Percentiles rank a stretch among this genome's conserved stretches.
Evolutionary conservation across 1,140 invertebrate genomes (phyloP).

Genomic region (Aphaenogaster floridana): DNA sequence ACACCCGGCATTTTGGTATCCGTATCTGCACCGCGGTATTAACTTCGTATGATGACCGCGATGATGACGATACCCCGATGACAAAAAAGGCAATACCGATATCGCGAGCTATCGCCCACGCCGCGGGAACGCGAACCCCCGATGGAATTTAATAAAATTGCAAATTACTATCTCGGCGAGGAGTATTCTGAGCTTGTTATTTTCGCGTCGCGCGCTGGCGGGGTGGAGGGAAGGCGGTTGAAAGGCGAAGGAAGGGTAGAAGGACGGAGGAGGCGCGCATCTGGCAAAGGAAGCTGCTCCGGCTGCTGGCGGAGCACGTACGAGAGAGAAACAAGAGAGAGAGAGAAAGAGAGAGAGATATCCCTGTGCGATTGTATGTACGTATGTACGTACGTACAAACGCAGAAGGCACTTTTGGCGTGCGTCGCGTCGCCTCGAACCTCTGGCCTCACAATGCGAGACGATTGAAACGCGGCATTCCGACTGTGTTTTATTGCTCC

Average conservation of each 20-base stretch:
- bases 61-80: neutral
- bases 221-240: neutral
- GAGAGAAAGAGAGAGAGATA: neutral
- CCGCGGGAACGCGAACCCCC: neutral
- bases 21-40: neutral
- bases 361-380: neutral
- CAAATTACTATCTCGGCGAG: slow-evolving; percentile 51
- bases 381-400: slow-evolving; percentile 15
- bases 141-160: slow-evolving; percentile 58
- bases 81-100: slow-evolving; percentile 7
- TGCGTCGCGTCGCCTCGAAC: slow-evolving; percentile 57
- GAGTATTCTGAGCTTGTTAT: slow-evolving; percentile 50
- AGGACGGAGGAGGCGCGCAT: slow-evolving; percentile 27
- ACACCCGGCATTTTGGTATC: neutral
- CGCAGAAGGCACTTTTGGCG: slow-evolving; percentile 49
- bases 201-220: slow-evolving; percentile 11
- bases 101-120: slow-evolving; percentile 5
- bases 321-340: neutral
- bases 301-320: slow-evolving; percentile 1
- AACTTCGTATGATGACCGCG: neutral
- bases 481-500: slow-evolving; percentile 76
- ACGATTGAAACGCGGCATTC: slow-evolving; percentile 79
- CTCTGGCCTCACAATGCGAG: slow-evolving; percentile 69
- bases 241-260: neutral
- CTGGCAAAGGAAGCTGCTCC: slow-evolving; percentile 34